Evolutionary conservation across 2,888 invertebrate genomes (phyloP).

Genomic region (Eugnorisma glareosa): DNA sequence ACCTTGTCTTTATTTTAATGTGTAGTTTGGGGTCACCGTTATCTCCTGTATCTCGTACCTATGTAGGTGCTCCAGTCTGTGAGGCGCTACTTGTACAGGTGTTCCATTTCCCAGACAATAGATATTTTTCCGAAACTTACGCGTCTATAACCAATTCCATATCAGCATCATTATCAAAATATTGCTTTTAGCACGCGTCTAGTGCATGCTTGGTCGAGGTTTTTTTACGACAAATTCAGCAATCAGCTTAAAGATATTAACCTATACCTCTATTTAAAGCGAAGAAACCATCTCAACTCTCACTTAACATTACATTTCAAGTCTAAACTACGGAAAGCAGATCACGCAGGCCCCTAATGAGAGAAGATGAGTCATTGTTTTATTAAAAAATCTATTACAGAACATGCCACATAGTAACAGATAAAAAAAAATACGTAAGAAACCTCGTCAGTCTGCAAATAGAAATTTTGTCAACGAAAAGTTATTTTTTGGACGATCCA

Average conservation of each 20-base stretch:
- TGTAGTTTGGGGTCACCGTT: slow-evolving; percentile 63
- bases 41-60: slow-evolving; percentile 55
- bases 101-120: slow-evolving; percentile 43
- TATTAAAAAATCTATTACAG: background rate
- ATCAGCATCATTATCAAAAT: slow-evolving; percentile 53
- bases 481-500: background rate
- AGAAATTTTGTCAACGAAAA: slow-evolving; percentile 4
- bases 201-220: slow-evolving; percentile 30
- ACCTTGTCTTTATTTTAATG: slow-evolving; percentile 62
- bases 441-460: slow-evolving; percentile 20
- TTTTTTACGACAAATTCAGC: slow-evolving; percentile 1
- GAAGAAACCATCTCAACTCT: background rate
- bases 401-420: slow-evolving; percentile 14
- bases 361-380: slow-evolving; percentile 22
- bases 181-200: slow-evolving; percentile 41
- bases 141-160: slow-evolving; percentile 29
- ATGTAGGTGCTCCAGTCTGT: slow-evolving; percentile 41
- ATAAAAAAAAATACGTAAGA: slow-evolving; percentile 24
- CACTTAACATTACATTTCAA: slow-evolving; percentile 23
- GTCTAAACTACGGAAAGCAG: slow-evolving; percentile 16
- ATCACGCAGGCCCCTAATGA: slow-evolving; percentile 31
- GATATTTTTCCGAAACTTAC: slow-evolving; percentile 23
- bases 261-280: background rate
- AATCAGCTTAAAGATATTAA: slow-evolving; percentile 8
- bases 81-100: slow-evolving; percentile 49